These are phyloP conservation scores for Xiphophorus birchmanni DNA, from an alignment of 2,797 vertebrate genomes.

Conservation along the genomic window DNA sequence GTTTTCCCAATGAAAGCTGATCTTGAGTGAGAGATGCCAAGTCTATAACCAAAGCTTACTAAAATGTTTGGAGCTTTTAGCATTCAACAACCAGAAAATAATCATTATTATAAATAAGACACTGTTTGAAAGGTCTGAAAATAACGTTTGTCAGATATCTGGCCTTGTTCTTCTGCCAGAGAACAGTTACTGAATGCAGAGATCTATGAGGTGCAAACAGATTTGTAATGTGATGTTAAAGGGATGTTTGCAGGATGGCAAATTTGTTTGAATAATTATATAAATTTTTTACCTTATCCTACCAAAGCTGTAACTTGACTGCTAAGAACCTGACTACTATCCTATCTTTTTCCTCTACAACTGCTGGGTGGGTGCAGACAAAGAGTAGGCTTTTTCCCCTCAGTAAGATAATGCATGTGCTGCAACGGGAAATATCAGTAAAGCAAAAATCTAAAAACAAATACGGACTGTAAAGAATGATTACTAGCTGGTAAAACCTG, in stretches of 20 bases:
- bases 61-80: background rate
- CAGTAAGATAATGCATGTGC: background rate
- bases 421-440: background rate
- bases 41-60: background rate
- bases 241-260: background rate
- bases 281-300: background rate
- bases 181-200: background rate
- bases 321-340: background rate
- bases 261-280: background rate
- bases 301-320: background rate
- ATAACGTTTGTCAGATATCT: background rate
- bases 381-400: background rate
- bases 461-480: background rate
- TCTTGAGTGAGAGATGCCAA: conserved; percentile 4
- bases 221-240: background rate
- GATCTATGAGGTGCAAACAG: background rate
- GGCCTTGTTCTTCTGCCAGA: background rate
- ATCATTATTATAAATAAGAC: background rate
- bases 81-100: background rate
- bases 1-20: conserved; percentile 24
- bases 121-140: background rate
- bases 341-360: background rate
- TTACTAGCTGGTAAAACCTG: background rate
- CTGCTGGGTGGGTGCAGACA: background rate
- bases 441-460: background rate